A percentile compares a stretch with the other conserved stretches of the same genome.
These are phyloP conservation scores for Hirtodrosophila trivittata DNA, from an alignment of 2,888 invertebrate genomes.

Conservation along the genomic window DNA sequence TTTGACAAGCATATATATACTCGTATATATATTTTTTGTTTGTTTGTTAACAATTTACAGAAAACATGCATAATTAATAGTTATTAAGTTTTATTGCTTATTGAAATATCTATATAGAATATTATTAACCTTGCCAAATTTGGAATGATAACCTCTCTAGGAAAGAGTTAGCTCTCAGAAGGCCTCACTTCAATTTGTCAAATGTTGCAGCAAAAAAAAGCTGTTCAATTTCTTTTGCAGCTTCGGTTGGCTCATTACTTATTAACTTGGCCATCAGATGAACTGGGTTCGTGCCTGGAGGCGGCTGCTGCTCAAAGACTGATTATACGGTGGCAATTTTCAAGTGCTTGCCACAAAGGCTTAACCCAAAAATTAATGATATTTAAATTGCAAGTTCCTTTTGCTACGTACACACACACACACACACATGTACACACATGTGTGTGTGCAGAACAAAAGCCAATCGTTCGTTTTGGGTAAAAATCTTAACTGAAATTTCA, in stretches of 20 bases:
- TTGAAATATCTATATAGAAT: slow-evolving; percentile 22
- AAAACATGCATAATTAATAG: slow-evolving; percentile 78
- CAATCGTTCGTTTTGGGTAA: slow-evolving; percentile 20
- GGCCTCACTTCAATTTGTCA: too few species aligned
- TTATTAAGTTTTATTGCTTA: slow-evolving; percentile 61
- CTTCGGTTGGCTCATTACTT: slow-evolving; percentile 14
- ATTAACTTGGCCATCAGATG: slow-evolving; percentile 14
- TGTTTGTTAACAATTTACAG: slow-evolving; percentile 46
- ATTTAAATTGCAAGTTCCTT: slow-evolving; percentile 79
- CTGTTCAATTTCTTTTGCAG: background rate
- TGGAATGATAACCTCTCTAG: too few species aligned
- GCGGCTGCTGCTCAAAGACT: slow-evolving; percentile 64
- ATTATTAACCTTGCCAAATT: slow-evolving; percentile 34
- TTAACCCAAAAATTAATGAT: slow-evolving; percentile 78
- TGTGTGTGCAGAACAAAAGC: slow-evolving; percentile 49
- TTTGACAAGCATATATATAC: slow-evolving; percentile 59
- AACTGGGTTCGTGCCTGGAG: slow-evolving; percentile 25
- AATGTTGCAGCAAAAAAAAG: too few species aligned
- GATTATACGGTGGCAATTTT: slow-evolving; percentile 77
- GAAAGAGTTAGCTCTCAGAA: too few species aligned
- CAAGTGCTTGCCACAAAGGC: slow-evolving; percentile 74
- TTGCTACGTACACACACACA: slow-evolving; percentile 27
- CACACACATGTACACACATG: slow-evolving; percentile 24
- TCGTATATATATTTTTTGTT: slow-evolving; percentile 16
- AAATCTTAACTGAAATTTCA: slow-evolving; percentile 70